phyloP scores from a whole-genome alignment of 2,797 vertebrate genomes.

The Sebastes steindachneri region DNA sequence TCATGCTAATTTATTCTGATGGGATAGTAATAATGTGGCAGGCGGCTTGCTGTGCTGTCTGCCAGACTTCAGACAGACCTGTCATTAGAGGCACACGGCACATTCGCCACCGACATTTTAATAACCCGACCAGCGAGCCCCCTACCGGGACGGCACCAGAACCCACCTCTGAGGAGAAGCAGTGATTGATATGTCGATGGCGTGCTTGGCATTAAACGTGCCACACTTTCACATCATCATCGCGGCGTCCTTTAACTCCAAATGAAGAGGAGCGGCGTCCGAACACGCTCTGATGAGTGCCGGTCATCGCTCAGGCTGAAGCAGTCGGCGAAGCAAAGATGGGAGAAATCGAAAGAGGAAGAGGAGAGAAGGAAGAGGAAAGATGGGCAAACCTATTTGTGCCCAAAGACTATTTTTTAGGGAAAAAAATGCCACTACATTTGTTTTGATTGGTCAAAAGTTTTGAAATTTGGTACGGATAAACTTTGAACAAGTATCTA shows the following conservation, averaged over 20 bases:
- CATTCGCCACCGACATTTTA: conserved; percentile 67
- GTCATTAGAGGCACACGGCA: conserved; percentile 66
- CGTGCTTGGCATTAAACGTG: conserved; percentile 9
- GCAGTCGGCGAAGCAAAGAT: background rate
- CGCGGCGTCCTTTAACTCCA: background rate
- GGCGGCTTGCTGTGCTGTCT: conserved; percentile 65
- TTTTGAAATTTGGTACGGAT: rapidly evolving
- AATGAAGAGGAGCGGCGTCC: background rate
- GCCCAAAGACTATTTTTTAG: no score
- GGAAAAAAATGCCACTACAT: no score
- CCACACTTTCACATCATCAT: background rate
- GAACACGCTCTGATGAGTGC: background rate
- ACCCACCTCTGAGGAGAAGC: conserved; percentile 7
- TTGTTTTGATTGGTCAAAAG: no score
- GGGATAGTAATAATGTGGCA: conserved; percentile 72
- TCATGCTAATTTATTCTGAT: conserved; percentile 78
- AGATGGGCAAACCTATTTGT: background rate
- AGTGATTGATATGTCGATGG: conserved; percentile 1
- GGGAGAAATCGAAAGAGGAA: background rate
- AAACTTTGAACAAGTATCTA: no score
- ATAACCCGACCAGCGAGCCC: conserved; percentile 52
- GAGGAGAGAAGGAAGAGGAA: background rate
- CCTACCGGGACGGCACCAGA: conserved; percentile 28
- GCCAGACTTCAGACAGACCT: conserved; percentile 65
- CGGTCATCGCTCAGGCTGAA: no score